Percentiles rank a stretch among this genome's conserved stretches.
Evolutionary conservation across 2,888 invertebrate genomes (phyloP).

Genomic region (Steinernema carpocapsae): DNA sequence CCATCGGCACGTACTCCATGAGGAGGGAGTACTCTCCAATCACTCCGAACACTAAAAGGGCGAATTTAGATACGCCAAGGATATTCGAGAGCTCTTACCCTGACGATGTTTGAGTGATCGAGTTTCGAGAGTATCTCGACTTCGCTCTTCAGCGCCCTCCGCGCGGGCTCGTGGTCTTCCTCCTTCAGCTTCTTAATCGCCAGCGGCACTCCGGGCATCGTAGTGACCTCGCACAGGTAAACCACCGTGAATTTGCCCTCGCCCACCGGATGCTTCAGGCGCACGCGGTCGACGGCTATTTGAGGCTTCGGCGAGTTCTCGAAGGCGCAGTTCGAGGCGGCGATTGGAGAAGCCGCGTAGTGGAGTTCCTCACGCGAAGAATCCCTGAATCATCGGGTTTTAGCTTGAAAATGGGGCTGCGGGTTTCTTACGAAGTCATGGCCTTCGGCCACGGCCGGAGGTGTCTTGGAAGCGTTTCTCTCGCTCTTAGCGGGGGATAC

Average conservation of each 20-base stretch:
- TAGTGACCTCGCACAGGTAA: constrained; percentile 48
- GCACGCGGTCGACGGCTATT: constrained; percentile 7
- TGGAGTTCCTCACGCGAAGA: constrained; percentile 33
- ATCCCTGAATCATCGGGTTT: background rate
- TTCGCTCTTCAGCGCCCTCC: constrained; percentile 55
- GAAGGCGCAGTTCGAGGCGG: constrained; percentile 5
- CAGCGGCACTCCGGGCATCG: constrained; percentile 38
- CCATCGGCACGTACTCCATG: constrained; percentile 49
- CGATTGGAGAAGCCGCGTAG: constrained; percentile 29
- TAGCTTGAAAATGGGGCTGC: too few species aligned
- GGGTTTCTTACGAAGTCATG: background rate
- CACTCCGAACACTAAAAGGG: constrained; percentile 38
- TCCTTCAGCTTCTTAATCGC: constrained; percentile 48
- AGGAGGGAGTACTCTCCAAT: constrained; percentile 52
- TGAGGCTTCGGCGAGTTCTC: constrained; percentile 12
- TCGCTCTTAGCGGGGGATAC: background rate
- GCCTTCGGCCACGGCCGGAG: constrained; percentile 20
- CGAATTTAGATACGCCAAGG: background rate
- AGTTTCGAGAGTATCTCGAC: constrained; percentile 48
- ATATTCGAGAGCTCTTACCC: constrained; percentile 36
- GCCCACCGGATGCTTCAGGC: constrained; percentile 49
- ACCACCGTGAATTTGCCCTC: constrained; percentile 64
- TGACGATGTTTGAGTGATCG: constrained; percentile 51
- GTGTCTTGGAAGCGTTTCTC: constrained; percentile 15
- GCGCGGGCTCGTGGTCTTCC: constrained; percentile 40